phyloP scores from a whole-genome alignment of 2,113 vertebrate species.

The Caranx melampygus region DNA sequence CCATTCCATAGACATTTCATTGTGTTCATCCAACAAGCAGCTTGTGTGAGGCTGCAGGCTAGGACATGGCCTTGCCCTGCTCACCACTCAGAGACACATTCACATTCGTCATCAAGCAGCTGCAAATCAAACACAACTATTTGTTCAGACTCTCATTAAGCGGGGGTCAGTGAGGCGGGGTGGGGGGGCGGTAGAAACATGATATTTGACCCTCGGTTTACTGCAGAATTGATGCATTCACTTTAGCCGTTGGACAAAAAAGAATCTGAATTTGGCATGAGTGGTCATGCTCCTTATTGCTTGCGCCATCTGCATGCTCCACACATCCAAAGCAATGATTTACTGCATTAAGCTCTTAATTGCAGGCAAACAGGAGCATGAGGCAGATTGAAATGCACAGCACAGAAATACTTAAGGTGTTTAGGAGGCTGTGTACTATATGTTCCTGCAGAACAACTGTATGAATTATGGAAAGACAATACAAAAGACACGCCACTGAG shows the following conservation, averaged over 20 bases:
- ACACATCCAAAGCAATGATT: constrained; percentile 50
- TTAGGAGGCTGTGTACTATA: constrained; percentile 24
- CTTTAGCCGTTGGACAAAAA: constrained; percentile 14
- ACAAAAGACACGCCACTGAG: background rate
- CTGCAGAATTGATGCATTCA: constrained; percentile 25
- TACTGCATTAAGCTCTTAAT: constrained; percentile 64
- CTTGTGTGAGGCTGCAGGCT: background rate
- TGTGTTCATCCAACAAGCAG: constrained; percentile 34
- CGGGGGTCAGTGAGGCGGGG: constrained; percentile 35
- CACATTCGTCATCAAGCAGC: constrained; percentile 50
- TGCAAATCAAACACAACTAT: constrained; percentile 68
- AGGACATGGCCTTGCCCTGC: constrained; percentile 9
- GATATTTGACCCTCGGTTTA: constrained; percentile 26
- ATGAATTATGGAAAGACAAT: background rate
- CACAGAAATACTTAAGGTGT: constrained; percentile 47
- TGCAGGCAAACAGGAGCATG: constrained; percentile 38
- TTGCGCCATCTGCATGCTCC: constrained; percentile 48
- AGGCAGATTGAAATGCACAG: constrained; percentile 51
- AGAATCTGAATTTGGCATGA: constrained; percentile 11
- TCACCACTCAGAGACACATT: constrained; percentile 36
- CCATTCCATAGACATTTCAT: background rate
- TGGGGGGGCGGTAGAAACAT: constrained; percentile 1
- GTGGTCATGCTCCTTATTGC: constrained; percentile 45
- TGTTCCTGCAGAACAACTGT: constrained; percentile 24
- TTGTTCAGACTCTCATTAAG: constrained; percentile 55